Evolutionary conservation across 2,888 invertebrate species (phyloP), one percentile per base, ranked within the genome.

Genomic region (Polia nebulosa): DNA sequence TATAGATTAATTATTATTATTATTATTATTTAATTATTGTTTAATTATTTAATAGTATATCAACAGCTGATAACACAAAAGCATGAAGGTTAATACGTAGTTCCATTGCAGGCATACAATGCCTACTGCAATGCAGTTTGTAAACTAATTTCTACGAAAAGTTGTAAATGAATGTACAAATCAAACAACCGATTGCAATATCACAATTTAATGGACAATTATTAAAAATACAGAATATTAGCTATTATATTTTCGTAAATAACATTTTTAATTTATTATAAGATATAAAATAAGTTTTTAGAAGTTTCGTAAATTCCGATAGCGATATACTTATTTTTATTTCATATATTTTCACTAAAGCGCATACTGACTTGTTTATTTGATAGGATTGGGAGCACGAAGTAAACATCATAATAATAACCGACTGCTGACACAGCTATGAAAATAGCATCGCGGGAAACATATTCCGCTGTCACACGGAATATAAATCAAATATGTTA

Each of bases 121-220:
- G 3, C 13, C 6, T 13, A 64, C 80, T 62, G 76, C 64, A 80
- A 64, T 80, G 61, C 80, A 58, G 80, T 47, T 17, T 29, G 5
- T n/a, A 52, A 45, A 52, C 41, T 22, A 51, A 36, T 17, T 25
- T 17, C 3, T 22, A n/a, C 27, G 9, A 34, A 64, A 55, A 61
- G 13, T 32, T 7, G 27, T 9, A 39, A 11, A 47, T 32, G 4
- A 9, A 41, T 27, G 0, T 13, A n/a, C 13, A 73, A 81, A 76
- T 78, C 64, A 87, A 81, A 84, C 85, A 82, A 80, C 73, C 58
- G 39, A 44, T 80, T 73, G 82, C 87, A 89, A 87, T 94, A 94
- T 95, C 94, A 95, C 93, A 94, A 90, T 95, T 94, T 95, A 95
- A 92, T 95, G 93, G 94, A 94, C 94, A 94, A 90, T 88, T 87